Percentiles rank a stretch among this genome's conserved stretches.
These are phyloP conservation scores for Biston stratarius DNA, from an alignment of 2,888 invertebrate genomes.

Conservation along the genomic window DNA sequence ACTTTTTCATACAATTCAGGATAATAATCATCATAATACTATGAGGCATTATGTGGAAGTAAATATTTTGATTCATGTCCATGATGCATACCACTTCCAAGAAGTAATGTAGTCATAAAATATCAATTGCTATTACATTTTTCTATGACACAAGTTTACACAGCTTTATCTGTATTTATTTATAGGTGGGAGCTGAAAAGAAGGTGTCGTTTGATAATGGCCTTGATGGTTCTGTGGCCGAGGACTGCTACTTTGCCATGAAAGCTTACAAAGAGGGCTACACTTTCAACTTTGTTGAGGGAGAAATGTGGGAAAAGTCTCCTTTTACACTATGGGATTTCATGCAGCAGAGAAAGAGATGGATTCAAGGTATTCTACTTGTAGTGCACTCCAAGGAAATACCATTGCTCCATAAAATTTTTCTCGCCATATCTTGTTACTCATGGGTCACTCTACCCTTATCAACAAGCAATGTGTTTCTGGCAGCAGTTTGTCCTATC, in stretches of 20 bases:
- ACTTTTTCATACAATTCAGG: not conserved
- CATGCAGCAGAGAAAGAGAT: constrained; percentile 97
- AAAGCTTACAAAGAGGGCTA: constrained; percentile 96
- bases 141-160: not conserved
- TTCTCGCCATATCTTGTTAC: constrained; percentile 95
- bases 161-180: constrained; percentile 46
- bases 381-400: constrained; percentile 95
- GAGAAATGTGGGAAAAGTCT: constrained; percentile 99
- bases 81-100: not conserved
- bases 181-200: constrained; percentile 95
- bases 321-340: constrained; percentile 98
- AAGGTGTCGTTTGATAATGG: constrained; percentile 98
- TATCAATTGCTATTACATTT: not conserved
- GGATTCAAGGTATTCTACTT: constrained; percentile 96
- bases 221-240: constrained; percentile 98
- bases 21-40: not conserved
- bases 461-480: constrained; percentile 94
- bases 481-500: constrained; percentile 95
- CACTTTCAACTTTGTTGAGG: constrained; percentile 97
- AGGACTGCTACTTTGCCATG: constrained; percentile 99
- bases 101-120: not conserved
- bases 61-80: too few species aligned
- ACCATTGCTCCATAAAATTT: constrained; percentile 91
- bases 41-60: not conserved
- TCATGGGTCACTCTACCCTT: constrained; percentile 98